Conservation (phyloP, 2,888 invertebrate species). For the Coronaproctus castanopsis region DNA sequence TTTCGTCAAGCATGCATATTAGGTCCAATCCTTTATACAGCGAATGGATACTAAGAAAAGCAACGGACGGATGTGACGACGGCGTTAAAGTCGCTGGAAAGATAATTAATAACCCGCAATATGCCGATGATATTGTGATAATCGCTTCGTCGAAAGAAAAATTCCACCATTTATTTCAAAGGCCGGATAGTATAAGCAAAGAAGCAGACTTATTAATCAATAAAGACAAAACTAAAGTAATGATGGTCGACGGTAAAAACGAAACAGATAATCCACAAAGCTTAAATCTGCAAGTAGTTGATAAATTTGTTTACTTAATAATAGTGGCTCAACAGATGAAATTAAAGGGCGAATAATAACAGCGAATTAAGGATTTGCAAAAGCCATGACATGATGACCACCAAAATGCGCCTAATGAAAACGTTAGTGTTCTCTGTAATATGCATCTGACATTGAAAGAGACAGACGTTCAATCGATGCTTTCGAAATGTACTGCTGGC, state of each 20-base stretch:
- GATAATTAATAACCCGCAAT: background rate
- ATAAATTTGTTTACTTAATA: background rate
- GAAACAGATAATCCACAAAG: background rate
- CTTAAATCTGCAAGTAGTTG: background rate
- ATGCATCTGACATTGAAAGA: background rate
- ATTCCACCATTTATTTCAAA: background rate
- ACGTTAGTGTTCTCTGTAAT: background rate
- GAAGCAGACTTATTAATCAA: background rate
- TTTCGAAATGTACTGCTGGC: background rate
- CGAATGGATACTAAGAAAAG: background rate
- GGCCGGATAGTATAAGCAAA: background rate
- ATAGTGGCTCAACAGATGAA: background rate
- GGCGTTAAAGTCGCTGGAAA: background rate
- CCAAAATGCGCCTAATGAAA: background rate
- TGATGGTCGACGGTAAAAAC: background rate
- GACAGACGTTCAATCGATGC: background rate
- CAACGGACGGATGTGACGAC: background rate
- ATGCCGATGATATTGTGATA: background rate
- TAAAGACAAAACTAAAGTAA: background rate
- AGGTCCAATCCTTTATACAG: background rate
- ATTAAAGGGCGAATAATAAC: background rate
- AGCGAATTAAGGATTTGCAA: background rate
- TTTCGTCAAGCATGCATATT: background rate
- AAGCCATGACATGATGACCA: background rate
- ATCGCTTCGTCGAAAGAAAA: background rate